phyloP scores from a whole-genome alignment of 2,113 vertebrate genomes.

The Psittacara wagleri region DNA sequence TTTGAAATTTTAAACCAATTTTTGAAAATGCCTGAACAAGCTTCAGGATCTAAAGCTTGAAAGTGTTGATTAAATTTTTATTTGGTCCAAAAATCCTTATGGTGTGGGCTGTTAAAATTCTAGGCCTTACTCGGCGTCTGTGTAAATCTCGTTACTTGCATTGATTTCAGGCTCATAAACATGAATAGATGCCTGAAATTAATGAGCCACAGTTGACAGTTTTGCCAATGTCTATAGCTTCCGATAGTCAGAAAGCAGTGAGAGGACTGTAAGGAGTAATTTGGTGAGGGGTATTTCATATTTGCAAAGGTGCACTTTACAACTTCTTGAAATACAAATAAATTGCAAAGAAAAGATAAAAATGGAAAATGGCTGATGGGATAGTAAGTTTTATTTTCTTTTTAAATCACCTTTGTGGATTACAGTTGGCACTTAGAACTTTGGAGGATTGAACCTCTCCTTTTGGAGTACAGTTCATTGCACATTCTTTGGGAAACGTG shows the following conservation, averaged over 20 bases:
- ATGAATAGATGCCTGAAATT: conserved; percentile 23
- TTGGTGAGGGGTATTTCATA: background rate
- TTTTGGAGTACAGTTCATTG: background rate
- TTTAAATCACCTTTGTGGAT: conserved; percentile 39
- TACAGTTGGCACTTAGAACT: conserved; percentile 4
- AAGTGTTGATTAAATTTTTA: conserved; percentile 16
- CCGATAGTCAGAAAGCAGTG: background rate
- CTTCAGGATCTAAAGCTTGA: background rate
- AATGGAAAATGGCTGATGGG: background rate
- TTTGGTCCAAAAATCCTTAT: background rate
- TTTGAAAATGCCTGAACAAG: background rate
- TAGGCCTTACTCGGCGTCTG: background rate
- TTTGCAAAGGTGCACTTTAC: conserved; percentile 10
- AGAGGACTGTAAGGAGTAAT: background rate
- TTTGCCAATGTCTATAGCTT: background rate
- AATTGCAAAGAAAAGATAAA: conserved; percentile 36
- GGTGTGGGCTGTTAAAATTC: background rate
- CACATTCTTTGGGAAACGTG: background rate
- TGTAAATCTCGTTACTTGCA: background rate
- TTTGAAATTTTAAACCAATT: conserved; percentile 28
- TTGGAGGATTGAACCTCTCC: background rate
- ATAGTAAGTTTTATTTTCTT: conserved; percentile 23
- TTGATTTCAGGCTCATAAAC: conserved; percentile 44
- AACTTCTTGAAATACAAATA: conserved; percentile 37
- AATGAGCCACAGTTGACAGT: conserved; percentile 19